Base-by-base conservation (phyloP, 1,140 invertebrate genomes). In the Aphelinus certus region DNA sequence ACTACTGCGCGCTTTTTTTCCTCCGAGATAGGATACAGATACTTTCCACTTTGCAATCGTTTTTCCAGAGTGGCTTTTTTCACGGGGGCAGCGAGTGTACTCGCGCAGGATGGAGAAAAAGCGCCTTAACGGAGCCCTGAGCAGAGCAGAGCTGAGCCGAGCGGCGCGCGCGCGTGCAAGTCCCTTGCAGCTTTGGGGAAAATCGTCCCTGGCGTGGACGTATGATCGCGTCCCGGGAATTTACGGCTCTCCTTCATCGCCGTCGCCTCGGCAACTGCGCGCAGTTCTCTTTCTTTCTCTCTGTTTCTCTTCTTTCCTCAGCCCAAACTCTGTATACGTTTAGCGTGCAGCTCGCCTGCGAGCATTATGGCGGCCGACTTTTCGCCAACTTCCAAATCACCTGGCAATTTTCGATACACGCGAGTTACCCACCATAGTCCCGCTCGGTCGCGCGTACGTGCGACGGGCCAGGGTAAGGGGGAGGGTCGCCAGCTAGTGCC, bases 131-230 rank as follows among this genome's bases (percentile, higher is more conserved):
- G 3, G 2, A 46, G 10, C 3, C 48, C 46, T 47, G 48, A 5
- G 26, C 2, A 10, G 7, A 47, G 26, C 6, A 7, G 6, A 61
- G 2, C 1, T 61, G 4, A 46, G 51, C 1, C 1, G 47, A 61
- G 10, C 56, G 61, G 61, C 60, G 51, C 43, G 26, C 43, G 49
- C 49, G 5, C 65, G 4, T 46, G 7, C 51, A 55, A 3, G 6
- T 67, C 56, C 26, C 51, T 67, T 67, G 42, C 60, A 75, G 73
- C 74, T 75, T 75, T 68, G 71, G 71, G 65, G 62, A 77, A 81
- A 79, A 80, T 81, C 77, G 79, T 81, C 75, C 71, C 76, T 79
- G 80, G 76, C 77, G 73, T 79, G 77, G 78, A 81, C 78, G 75
- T 79, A 80, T 78, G 79, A 81, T 80, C 77, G 78, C 78, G 72